These are phyloP conservation scores for Philypnodon macrostomus DNA, from an alignment of 2,797 vertebrate species.

Conservation along the genomic window DNA sequence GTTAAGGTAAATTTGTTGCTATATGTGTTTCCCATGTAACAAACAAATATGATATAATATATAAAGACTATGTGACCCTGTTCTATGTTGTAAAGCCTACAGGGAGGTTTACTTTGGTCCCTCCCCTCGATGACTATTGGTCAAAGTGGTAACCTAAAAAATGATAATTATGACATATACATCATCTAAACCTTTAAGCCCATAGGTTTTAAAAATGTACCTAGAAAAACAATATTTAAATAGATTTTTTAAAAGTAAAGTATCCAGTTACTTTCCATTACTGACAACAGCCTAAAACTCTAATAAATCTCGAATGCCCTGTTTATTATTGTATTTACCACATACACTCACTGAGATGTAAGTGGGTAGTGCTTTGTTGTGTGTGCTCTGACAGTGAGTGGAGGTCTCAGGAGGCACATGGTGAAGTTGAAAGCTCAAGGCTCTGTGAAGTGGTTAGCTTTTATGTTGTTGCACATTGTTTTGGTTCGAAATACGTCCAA, in stretches of 20 bases:
- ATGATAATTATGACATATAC: no score
- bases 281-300: constrained; percentile 19
- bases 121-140: no score
- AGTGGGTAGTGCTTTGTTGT: constrained; percentile 66
- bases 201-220: no score
- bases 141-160: no score
- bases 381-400: constrained; percentile 65
- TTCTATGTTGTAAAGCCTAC: no score
- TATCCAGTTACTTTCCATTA: constrained; percentile 1
- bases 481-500: constrained; percentile 48
- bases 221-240: neutral
- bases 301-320: constrained; percentile 30
- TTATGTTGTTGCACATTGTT: constrained; percentile 69
- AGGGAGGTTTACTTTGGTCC: no score
- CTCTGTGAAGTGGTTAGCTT: constrained; percentile 75
- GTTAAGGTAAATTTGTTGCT: no score
- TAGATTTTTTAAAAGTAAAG: no score
- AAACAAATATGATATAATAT: no score
- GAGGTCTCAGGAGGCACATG: constrained; percentile 67
- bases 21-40: no score
- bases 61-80: no score
- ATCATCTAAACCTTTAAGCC: no score
- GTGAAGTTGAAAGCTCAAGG: constrained; percentile 72
- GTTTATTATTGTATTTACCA: constrained; percentile 3
- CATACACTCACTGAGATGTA: constrained; percentile 19